Percentiles rank a stretch among this genome's conserved stretches.
These are phyloP conservation scores for Morinoia aosen DNA, from an alignment of 2,888 invertebrate genomes.

Conservation along the genomic window DNA sequence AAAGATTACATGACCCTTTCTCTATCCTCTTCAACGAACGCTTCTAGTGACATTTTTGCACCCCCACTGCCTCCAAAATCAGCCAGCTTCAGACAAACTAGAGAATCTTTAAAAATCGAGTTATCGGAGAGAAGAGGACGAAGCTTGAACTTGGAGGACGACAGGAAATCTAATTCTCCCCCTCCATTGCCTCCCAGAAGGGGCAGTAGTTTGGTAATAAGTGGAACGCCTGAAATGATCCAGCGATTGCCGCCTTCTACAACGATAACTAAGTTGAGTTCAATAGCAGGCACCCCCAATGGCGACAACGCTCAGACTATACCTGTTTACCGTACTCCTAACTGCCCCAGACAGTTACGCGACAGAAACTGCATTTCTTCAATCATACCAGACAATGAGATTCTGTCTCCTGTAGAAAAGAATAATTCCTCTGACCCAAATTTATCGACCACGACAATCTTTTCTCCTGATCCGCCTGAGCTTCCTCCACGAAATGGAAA, in stretches of 20 bases:
- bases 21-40: background rate
- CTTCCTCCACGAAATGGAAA: background rate
- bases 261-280: background rate
- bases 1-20: background rate
- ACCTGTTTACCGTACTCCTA: background rate
- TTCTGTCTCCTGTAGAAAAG: background rate
- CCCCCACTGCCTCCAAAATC: constrained; percentile 39
- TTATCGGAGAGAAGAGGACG: background rate
- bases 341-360: background rate
- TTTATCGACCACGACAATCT: background rate
- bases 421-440: constrained; percentile 33
- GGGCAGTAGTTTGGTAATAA: background rate
- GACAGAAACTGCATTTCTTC: constrained; percentile 29
- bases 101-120: constrained; percentile 13
- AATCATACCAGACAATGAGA: background rate
- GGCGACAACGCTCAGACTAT: background rate
- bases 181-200: constrained; percentile 37
- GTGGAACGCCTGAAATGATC: background rate
- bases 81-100: background rate
- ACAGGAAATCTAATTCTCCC: background rate
- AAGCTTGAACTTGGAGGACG: constrained; percentile 16
- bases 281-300: background rate
- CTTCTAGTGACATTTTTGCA: background rate
- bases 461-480: background rate
- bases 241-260: background rate